A percentile compares a stretch with the other conserved stretches of the same genome.
These are phyloP conservation scores for Leptatherina wallacei DNA, from an alignment of 2,797 vertebrate genomes.

Conservation along the genomic window DNA sequence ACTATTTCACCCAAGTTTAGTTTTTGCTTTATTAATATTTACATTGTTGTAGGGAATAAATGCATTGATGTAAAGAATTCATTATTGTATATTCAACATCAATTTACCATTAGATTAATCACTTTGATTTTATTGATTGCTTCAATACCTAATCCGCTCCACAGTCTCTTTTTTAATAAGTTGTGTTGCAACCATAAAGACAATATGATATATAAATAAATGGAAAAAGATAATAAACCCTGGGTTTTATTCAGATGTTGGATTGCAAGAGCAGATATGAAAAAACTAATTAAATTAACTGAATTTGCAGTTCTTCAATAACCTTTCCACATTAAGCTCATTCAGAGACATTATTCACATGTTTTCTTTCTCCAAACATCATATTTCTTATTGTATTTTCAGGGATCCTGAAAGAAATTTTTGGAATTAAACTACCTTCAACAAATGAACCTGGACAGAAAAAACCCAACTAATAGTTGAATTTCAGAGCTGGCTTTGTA, in stretches of 20 bases:
- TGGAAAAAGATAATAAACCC: neutral
- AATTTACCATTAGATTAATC: too few relatives aligned
- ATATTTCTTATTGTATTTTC: neutral
- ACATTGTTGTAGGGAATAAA: neutral
- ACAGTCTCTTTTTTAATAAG: too few relatives aligned
- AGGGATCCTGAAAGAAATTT: conserved; percentile 1
- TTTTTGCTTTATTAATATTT: neutral
- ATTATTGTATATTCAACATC: too few relatives aligned
- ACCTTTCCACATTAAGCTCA: neutral
- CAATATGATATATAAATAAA: too few relatives aligned
- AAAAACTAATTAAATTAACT: neutral
- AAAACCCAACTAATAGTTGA: neutral
- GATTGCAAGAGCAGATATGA: neutral
- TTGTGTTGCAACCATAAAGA: too few relatives aligned
- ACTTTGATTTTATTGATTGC: too few relatives aligned
- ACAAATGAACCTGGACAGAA: neutral
- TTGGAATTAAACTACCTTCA: neutral
- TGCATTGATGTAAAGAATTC: too few relatives aligned
- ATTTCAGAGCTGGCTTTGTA: conserved; percentile 2
- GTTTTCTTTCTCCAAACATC: neutral
- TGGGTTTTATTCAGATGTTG: neutral
- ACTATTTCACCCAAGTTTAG: neutral
- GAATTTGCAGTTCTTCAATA: neutral
- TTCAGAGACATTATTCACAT: neutral
- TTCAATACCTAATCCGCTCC: too few relatives aligned